These are phyloP conservation scores for Erebia palarica DNA, from an alignment of 2,888 invertebrate species.

Conservation along the genomic window DNA sequence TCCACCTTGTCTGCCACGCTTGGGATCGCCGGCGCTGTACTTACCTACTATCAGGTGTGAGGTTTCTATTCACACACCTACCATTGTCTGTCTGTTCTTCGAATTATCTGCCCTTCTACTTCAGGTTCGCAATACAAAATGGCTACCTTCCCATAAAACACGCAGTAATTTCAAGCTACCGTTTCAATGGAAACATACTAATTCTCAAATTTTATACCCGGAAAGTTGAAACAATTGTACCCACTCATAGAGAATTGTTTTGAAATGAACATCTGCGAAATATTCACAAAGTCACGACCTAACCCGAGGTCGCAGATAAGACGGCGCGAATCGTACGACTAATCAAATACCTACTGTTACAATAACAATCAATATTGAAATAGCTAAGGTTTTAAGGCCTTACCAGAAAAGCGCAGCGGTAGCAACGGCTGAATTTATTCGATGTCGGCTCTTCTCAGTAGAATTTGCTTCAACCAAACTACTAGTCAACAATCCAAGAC, in stretches of 20 bases:
- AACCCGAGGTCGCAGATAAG: conserved; percentile 15
- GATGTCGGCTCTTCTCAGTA: not conserved
- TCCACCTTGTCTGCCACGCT: no score
- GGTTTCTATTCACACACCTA: no score
- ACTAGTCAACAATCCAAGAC: no score
- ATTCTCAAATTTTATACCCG: not conserved
- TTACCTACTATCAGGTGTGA: no score
- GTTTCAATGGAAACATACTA: no score
- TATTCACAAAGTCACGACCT: conserved; percentile 38
- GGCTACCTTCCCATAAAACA: not conserved
- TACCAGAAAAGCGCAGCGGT: not conserved
- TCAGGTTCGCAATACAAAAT: no score
- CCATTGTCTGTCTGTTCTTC: no score
- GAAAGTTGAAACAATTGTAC: conserved; percentile 24
- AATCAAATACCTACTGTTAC: conserved; percentile 6
- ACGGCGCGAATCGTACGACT: conserved; percentile 10
- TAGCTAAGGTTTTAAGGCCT: not conserved
- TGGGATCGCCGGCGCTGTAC: no score
- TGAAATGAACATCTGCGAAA: conserved; percentile 40
- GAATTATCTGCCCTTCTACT: no score
- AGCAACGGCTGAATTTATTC: not conserved
- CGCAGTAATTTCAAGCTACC: not conserved
- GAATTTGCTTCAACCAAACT: not conserved
- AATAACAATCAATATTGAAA: conserved; percentile 15
- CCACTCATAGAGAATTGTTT: conserved; percentile 40